Conservation (phyloP, 2,888 invertebrate species). For the Schrankia costaestrigalis region DNA sequence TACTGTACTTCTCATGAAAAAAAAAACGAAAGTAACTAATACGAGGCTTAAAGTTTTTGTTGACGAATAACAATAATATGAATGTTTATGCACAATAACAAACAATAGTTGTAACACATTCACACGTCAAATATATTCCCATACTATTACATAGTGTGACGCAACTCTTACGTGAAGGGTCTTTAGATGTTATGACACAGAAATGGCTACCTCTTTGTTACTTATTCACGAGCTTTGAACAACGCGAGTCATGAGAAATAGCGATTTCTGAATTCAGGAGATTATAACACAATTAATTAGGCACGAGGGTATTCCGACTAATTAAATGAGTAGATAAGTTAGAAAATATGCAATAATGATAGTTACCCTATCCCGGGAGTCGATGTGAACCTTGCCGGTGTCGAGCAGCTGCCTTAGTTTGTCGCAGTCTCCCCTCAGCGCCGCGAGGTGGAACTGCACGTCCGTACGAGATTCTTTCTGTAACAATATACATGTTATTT, state of each 20-base stretch:
- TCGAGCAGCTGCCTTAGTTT: conserved; percentile 90
- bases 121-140: conserved; percentile 3
- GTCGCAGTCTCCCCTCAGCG: conserved; percentile 90
- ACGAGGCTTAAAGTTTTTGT: no score
- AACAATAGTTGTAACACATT: conserved; percentile 3
- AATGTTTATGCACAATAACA: no score
- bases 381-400: conserved; percentile 96
- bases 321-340: conserved; percentile 9
- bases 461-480: conserved; percentile 97
- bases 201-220: conserved; percentile 12
- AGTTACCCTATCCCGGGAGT: conserved; percentile 93
- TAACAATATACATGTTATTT: conserved; percentile 1
- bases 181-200: not conserved
- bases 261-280: no score
- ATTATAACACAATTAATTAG: no score
- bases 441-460: conserved; percentile 94
- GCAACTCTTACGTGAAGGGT: conserved; percentile 7
- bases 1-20: no score
- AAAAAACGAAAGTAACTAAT: no score
- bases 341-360: conserved; percentile 20
- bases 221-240: conserved; percentile 8
- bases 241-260: conserved; percentile 4
- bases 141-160: conserved; percentile 3
- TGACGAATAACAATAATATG: no score
- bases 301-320: no score